A percentile compares a stretch with the other conserved stretches of the same genome.
These are phyloP conservation scores for Icerya purchasi DNA, from an alignment of 2,888 invertebrate species.

Conservation along the genomic window DNA sequence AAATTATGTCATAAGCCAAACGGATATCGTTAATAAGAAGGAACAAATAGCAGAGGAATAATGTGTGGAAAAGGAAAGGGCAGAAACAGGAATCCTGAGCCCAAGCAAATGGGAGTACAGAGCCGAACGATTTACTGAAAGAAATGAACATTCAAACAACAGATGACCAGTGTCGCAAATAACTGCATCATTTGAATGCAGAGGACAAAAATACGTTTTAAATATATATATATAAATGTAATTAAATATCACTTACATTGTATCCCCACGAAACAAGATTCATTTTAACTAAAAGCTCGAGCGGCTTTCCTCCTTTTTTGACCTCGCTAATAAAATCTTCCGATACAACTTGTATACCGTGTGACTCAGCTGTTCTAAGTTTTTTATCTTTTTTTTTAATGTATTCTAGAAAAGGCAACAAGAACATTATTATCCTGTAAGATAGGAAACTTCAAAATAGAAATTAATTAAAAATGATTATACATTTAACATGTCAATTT, in stretches of 20 bases:
- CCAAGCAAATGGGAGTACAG: too few relatives aligned
- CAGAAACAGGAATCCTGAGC: too few relatives aligned
- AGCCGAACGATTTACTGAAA: background rate
- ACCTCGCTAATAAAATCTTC: conserved; percentile 49
- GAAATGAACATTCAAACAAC: background rate
- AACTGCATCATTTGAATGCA: background rate
- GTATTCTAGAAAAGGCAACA: conserved; percentile 28
- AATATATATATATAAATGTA: conserved; percentile 19
- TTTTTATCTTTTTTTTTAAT: conserved; percentile 41
- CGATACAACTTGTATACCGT: conserved; percentile 60
- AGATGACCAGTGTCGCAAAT: background rate
- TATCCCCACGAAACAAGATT: conserved; percentile 66
- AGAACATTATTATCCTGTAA: background rate
- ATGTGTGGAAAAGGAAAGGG: too few relatives aligned
- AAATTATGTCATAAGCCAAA: too few relatives aligned
- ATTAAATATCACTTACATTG: conserved; percentile 35
- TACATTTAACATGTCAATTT: too few relatives aligned
- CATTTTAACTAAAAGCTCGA: conserved; percentile 41
- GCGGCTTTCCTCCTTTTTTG: conserved; percentile 32
- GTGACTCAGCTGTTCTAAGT: conserved; percentile 40
- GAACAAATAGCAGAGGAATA: too few relatives aligned
- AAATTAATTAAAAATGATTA: too few relatives aligned
- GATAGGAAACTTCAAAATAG: too few relatives aligned
- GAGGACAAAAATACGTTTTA: background rate
- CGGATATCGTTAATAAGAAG: too few relatives aligned